A percentile compares a stretch with the other conserved stretches of the same genome.
These are phyloP conservation scores for Barnardius zonarius DNA, from an alignment of 2,113 vertebrate genomes.

Conservation along the genomic window DNA sequence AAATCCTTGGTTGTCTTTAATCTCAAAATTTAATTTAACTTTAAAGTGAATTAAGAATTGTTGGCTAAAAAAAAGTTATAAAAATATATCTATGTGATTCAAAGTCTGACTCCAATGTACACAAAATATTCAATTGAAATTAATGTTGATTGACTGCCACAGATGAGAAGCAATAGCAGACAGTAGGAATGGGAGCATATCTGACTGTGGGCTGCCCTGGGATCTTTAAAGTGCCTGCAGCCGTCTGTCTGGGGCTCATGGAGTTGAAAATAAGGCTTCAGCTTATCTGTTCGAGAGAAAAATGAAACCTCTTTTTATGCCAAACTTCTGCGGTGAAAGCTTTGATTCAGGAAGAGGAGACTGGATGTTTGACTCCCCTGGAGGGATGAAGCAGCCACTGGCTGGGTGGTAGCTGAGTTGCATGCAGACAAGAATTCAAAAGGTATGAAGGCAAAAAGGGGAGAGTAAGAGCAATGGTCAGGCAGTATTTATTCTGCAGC, in stretches of 20 bases:
- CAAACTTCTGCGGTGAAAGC: not conserved
- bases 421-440: not conserved
- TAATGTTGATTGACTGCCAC: not conserved
- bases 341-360: not conserved
- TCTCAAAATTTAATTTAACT: not conserved
- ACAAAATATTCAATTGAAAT: not conserved
- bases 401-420: not conserved
- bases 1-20: not conserved
- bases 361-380: not conserved
- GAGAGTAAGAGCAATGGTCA: not conserved
- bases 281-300: not conserved
- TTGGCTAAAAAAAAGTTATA: not conserved
- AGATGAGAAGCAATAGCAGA: not conserved
- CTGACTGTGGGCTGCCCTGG: not conserved
- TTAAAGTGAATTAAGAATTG: not conserved
- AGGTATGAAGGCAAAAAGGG: not conserved
- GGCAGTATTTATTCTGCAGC: not conserved
- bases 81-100: not conserved
- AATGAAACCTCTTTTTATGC: not conserved
- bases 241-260: fast-evolving
- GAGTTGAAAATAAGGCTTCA: not conserved
- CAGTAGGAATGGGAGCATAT: not conserved
- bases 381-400: not conserved
- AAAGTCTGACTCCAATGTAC: not conserved
- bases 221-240: not conserved